A percentile compares a stretch with the other conserved stretches of the same genome.
Conservation (phyloP, 2,888 invertebrate species). For the Scaptomyza parva region DNA sequence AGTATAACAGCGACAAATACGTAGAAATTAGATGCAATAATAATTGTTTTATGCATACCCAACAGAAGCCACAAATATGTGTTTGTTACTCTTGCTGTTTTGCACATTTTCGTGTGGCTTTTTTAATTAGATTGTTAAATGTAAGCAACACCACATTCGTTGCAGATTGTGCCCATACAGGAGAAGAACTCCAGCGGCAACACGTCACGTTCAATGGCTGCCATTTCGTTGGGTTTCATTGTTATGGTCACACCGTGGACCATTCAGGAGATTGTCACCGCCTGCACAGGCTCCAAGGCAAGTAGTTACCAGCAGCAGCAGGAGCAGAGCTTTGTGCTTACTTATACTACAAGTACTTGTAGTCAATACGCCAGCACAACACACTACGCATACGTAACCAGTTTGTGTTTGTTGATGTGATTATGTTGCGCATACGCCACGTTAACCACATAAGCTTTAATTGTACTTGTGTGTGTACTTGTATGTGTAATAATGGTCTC, state of each 20-base stretch:
- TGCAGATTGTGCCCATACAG: conserved; percentile 84
- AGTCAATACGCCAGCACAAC: neutral
- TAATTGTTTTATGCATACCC: too few relatives aligned
- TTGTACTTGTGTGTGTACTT: conserved; percentile 9
- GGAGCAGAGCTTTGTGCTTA: neutral
- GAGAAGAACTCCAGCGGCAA: conserved; percentile 89
- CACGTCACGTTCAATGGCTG: conserved; percentile 95
- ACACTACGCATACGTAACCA: conserved; percentile 62
- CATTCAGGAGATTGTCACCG: conserved; percentile 95
- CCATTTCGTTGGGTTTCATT: conserved; percentile 95
- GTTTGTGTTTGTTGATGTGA: conserved; percentile 2
- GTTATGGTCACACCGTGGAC: conserved; percentile 96
- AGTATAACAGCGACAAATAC: too few relatives aligned
- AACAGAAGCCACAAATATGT: conserved; percentile 10
- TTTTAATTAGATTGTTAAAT: conserved; percentile 39
- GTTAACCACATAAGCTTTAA: conserved; percentile 28
- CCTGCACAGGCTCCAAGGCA: conserved; percentile 94
- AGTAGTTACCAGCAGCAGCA: conserved; percentile 39
- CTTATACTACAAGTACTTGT: neutral
- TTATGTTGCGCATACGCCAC: conserved; percentile 41
- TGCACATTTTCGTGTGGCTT: neutral
- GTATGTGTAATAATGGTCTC: neutral
- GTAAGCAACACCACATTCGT: conserved; percentile 20
- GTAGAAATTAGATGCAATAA: too few relatives aligned
- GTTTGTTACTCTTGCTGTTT: neutral